Percentiles rank a stretch among this genome's conserved stretches.
These are phyloP conservation scores for Dendrolimus pini DNA, from an alignment of 2,888 invertebrate species.

Conservation along the genomic window DNA sequence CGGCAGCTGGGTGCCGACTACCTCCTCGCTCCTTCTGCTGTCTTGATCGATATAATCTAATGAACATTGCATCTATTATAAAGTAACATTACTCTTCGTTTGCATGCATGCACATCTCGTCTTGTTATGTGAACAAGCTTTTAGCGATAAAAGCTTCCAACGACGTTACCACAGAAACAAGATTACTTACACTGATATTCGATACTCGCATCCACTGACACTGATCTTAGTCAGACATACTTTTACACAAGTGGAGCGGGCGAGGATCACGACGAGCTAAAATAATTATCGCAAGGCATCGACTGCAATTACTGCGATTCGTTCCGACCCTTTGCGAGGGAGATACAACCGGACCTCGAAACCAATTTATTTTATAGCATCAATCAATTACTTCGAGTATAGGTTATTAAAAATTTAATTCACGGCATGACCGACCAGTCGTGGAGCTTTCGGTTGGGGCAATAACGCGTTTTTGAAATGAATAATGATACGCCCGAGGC, in stretches of 20 bases:
- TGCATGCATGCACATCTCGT: background rate
- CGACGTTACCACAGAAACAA: background rate
- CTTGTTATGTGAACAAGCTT: background rate
- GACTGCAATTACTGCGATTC: conserved; percentile 43
- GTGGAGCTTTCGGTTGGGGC: conserved; percentile 35
- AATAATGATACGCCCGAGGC: conserved; percentile 53
- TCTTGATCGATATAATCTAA: conserved; percentile 37
- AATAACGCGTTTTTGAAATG: conserved; percentile 55
- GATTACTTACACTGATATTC: background rate
- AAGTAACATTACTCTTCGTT: background rate
- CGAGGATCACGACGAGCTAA: conserved; percentile 1
- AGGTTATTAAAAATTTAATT: conserved; percentile 57
- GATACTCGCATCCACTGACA: background rate
- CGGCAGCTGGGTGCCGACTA: conserved; percentile 42
- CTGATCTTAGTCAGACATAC: background rate
- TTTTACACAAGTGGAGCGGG: background rate
- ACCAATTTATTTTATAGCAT: conserved; percentile 56
- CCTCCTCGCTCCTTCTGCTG: conserved; percentile 36
- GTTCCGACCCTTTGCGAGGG: conserved; percentile 34
- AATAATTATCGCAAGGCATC: conserved; percentile 6
- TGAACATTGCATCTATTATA: conserved; percentile 14
- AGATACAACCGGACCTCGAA: conserved; percentile 28
- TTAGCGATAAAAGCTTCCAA: conserved; percentile 2
- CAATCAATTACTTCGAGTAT: conserved; percentile 58
- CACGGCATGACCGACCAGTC: conserved; percentile 35